A percentile compares a stretch with the other conserved stretches of the same genome.
phyloP scores from a whole-genome alignment of 2,888 invertebrate species.

The Branchipolynoe longqiensis region DNA sequence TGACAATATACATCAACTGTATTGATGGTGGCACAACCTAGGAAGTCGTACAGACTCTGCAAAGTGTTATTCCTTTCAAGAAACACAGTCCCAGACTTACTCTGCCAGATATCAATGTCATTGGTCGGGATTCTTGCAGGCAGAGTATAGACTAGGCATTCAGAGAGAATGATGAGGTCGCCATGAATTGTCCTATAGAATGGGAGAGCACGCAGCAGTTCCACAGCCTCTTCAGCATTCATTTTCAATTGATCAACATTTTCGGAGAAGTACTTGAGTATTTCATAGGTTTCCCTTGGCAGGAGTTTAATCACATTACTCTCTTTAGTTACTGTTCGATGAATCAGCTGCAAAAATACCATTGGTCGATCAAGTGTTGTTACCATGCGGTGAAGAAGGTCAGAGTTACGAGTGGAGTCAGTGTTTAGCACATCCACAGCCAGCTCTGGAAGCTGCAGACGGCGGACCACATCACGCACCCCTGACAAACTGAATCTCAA shows the following conservation, averaged over 20 bases:
- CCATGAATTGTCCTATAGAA: conserved; percentile 65
- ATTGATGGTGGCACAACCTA: conserved; percentile 65
- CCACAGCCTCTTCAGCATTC: conserved; percentile 44
- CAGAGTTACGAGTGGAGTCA: conserved; percentile 55
- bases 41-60: conserved; percentile 61
- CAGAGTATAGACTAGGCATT: conserved; percentile 66
- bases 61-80: conserved; percentile 64
- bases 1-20: conserved; percentile 68
- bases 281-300: conserved; percentile 53
- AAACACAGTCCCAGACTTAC: conserved; percentile 66
- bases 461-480: conserved; percentile 55
- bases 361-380: conserved; percentile 65
- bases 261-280: conserved; percentile 64
- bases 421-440: conserved; percentile 56
- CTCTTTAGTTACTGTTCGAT: conserved; percentile 28
- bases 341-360: conserved; percentile 60
- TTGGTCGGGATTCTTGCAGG: conserved; percentile 66
- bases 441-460: conserved; percentile 64
- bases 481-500: conserved; percentile 32
- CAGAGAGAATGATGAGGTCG: conserved; percentile 63
- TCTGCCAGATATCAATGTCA: conserved; percentile 68
- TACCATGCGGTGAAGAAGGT: conserved; percentile 60
- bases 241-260: conserved; percentile 59
- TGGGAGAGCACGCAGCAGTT: conserved; percentile 62
- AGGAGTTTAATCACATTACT: not conserved